Base-by-base conservation (phyloP, 2,797 vertebrate genomes). In the Helicolenus hilgendorfi region DNA sequence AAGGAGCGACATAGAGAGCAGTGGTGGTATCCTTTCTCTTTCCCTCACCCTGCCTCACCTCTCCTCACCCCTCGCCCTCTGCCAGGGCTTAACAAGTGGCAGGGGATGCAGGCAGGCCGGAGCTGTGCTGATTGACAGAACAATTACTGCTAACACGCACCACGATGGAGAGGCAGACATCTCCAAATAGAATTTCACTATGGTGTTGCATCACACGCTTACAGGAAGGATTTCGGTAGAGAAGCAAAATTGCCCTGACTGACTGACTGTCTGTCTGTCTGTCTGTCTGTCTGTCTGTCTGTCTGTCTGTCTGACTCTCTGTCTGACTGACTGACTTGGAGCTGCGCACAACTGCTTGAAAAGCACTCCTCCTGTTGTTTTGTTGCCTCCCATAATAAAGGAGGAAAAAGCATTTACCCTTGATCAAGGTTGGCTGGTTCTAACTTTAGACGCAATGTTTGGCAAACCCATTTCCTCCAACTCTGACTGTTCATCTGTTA, bases 131-230 rank as follows among this genome's bases (percentile, higher is more conserved):
- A 98, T 94, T 98, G 98, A 98, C 98, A 98, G 97, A 95, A 97
- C 98, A 98, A 98, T 98, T 98, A 98, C 96, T 80, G 94, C 90
- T 74, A 97, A 94, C 91, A 97, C 93, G 96, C 92, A 94, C 95
- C 93, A 93, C 94, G 91, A 97, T 96, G 95, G 94, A 94, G 94
- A 96, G 91, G 96, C 93, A 95, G 96, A 98, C 96, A 95, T 97
- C 95, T 97, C 95, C 97, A 98, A 98, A 98, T 96, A 98, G 96
- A 97, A 97, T 96, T 96, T 96, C 95, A 97, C 93, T 92, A 94
- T 96, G 97, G 96, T 97, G 92, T 96, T 95, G 95, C 95, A 95
- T 97, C 96, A 96, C 91, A 90, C 60, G 79, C 95, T 96, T 96
- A 96, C 95, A 97, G 94, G 91, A 92, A 94, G 88, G 95, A 96